Base-by-base conservation (phyloP, 2,797 vertebrate genomes). In the Pterois miles region DNA sequence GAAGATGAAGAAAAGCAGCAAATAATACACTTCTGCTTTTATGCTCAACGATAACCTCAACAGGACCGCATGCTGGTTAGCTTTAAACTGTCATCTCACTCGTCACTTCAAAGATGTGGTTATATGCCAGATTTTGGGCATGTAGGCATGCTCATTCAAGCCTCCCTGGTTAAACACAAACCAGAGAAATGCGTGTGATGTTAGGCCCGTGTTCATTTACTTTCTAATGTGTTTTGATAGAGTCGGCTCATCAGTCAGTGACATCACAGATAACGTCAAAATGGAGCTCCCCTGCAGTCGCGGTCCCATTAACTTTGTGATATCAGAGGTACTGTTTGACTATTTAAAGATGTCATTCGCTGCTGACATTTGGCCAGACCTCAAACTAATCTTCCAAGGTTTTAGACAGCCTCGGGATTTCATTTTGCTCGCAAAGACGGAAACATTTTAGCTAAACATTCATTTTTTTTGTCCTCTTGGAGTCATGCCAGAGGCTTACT, bases 391-490 rank as follows among this genome's bases (percentile, higher is more conserved):
- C 56, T 65, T 50, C 50, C 63, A 54, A 62, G 23, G 29, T 29
- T 66, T 80, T 4, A 46, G 31, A 33, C n/a, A 38, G 50, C n/a
- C 14, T 74, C 46, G 53, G 43, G 50, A 14, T 58, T 58, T 65
- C 18, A 27, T 20, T 29, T 57, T 38, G 56, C 50, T 52, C 22
- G 16, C 59, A 71, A 71, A 65, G 43, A 62, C 50, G 27, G 23
- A 82, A 83, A 69, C 65, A 40, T 66, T 65, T 70, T 33, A 8
- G 79, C 25, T 63, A 74, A 84, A 80, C 23, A 75, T 86, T 53
- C 8, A 54, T 77, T 74, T 73, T 74, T 73, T 65, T 46, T 76
- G 59, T 36, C 40, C 6, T 23, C 11, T 68, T 80, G 20, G 56
- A 60, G 33, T 74, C 13, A 3, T 57, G 64, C 67, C 74, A 78